A percentile compares a stretch with the other conserved stretches of the same genome.
Conservation (phyloP, 2,113 vertebrate species). For the Calyptomena viridis region DNA sequence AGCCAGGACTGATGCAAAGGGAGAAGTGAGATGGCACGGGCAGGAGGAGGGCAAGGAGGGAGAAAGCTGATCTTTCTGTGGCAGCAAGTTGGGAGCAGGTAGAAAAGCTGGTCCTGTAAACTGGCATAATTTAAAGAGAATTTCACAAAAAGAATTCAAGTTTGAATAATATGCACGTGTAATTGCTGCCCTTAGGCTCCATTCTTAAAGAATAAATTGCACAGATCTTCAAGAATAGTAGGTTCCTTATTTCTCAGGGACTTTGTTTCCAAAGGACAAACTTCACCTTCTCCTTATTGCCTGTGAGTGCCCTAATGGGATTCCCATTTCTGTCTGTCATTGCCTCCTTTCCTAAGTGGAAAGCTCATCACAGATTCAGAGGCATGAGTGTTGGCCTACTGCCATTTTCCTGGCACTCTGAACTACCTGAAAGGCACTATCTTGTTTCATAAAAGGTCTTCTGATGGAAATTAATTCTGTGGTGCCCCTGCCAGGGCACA, state of each 20-base stretch:
- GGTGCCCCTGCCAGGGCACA: not conserved
- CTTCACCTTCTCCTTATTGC: not conserved
- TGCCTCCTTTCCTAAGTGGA: not conserved
- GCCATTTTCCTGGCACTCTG: not conserved
- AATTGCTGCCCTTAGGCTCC: conserved; percentile 24
- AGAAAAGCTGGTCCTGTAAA: not conserved
- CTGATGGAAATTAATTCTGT: not conserved
- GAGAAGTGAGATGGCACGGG: not conserved
- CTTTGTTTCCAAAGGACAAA: not conserved
- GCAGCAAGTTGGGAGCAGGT: not conserved
- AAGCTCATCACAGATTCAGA: not conserved
- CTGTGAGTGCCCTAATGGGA: not conserved
- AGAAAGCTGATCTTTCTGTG: not conserved
- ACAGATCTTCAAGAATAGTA: not conserved
- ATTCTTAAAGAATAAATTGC: not conserved
- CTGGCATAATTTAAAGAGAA: not conserved
- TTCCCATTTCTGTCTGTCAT: not conserved
- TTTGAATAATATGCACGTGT: conserved; percentile 8
- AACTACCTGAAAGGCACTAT: not conserved
- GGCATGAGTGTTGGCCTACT: not conserved
- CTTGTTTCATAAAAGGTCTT: not conserved
- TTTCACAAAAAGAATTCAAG: not conserved
- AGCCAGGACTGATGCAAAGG: not conserved
- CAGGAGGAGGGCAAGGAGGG: not conserved
- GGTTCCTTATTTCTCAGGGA: not conserved